Percentiles rank a stretch among this genome's conserved stretches.
phyloP scores from a whole-genome alignment of 2,888 invertebrate species.

The Drosophila eohydei region DNA sequence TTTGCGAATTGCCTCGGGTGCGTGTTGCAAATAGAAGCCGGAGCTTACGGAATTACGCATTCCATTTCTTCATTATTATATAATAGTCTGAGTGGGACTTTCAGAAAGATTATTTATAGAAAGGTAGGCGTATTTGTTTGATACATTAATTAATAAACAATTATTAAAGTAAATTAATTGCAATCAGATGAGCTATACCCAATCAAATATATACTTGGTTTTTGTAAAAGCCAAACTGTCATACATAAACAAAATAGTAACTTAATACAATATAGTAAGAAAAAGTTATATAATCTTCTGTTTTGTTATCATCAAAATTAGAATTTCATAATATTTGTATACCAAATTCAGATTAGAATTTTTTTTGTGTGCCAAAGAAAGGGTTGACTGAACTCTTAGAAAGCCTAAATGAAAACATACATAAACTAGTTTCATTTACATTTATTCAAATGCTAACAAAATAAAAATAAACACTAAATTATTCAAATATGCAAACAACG shows the following conservation, averaged over 20 bases:
- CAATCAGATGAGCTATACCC: not conserved
- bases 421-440: constrained; percentile 45
- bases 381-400: constrained; percentile 64
- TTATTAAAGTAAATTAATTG: constrained; percentile 1
- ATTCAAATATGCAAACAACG: constrained; percentile 54
- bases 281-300: not conserved
- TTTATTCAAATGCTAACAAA: constrained; percentile 22
- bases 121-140: constrained; percentile 18
- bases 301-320: not conserved
- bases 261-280: not conserved
- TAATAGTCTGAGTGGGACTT: constrained; percentile 35
- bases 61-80: constrained; percentile 42
- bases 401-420: constrained; percentile 30
- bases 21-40: constrained; percentile 38
- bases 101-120: constrained; percentile 19
- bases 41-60: constrained; percentile 48
- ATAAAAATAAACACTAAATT: constrained; percentile 36
- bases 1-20: constrained; percentile 35
- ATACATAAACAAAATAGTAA: not conserved
- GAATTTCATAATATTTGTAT: constrained; percentile 8
- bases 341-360: not conserved
- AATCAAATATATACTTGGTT: not conserved
- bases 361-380: constrained; percentile 15
- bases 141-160: constrained; percentile 16
- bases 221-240: not conserved